Evolutionary conservation across 2,888 invertebrate genomes (phyloP).

Genomic region (Apoda limacodes): DNA sequence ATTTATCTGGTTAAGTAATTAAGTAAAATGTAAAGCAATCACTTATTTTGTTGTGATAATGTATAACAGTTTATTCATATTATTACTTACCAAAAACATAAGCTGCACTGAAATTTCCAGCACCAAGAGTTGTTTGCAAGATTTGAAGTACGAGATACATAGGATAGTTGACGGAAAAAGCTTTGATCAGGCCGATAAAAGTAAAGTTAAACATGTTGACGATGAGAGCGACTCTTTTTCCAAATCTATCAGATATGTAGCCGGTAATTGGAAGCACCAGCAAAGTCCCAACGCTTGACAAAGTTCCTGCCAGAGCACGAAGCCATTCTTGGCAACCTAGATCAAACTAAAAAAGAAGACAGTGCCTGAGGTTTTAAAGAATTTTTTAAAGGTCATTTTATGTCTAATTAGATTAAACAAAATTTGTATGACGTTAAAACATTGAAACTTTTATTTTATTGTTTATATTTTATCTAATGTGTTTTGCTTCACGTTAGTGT

Average conservation of each 20-base stretch:
- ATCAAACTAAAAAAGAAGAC: slow-evolving; percentile 66
- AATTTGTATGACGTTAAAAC: too few relatives aligned
- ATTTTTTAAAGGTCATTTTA: slow-evolving; percentile 2
- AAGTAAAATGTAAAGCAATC: too few relatives aligned
- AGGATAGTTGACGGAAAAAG: slow-evolving; percentile 66
- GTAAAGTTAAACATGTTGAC: slow-evolving; percentile 36
- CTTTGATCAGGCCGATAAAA: slow-evolving; percentile 60
- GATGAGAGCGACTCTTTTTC: slow-evolving; percentile 43
- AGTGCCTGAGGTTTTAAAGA: too few relatives aligned
- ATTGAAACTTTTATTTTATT: too few relatives aligned
- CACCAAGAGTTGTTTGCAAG: slow-evolving; percentile 44
- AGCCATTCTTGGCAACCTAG: slow-evolving; percentile 73
- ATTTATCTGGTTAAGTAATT: too few relatives aligned
- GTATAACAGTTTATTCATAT: too few relatives aligned
- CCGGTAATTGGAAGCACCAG: slow-evolving; percentile 72
- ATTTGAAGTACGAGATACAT: slow-evolving; percentile 66
- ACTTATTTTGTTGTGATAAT: too few relatives aligned
- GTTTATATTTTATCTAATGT: too few relatives aligned
- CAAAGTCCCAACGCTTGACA: slow-evolving; percentile 73
- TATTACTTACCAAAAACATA: slow-evolving; percentile 32
- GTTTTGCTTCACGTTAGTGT: too few relatives aligned
- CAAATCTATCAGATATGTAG: slow-evolving; percentile 70
- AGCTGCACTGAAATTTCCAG: slow-evolving; percentile 50
- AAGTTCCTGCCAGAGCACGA: slow-evolving; percentile 73
- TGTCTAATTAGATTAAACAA: background rate